Conservation (phyloP, 1,140 invertebrate species). For the Drosophila neocordata region DNA sequence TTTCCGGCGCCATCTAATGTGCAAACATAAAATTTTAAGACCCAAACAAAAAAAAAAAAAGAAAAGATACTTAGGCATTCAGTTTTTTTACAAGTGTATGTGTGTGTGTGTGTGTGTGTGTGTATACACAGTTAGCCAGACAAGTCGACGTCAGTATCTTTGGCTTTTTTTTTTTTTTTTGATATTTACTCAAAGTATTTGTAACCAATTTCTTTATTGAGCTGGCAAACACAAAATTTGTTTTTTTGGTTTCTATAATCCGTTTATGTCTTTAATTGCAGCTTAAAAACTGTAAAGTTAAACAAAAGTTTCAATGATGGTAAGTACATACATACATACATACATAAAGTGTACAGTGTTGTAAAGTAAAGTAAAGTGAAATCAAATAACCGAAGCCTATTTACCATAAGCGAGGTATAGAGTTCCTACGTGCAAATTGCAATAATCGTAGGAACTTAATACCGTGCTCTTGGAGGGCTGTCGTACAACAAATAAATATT, state of each 20-base stretch:
- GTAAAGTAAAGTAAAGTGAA: conserved; percentile 29
- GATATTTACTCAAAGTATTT: conserved; percentile 56
- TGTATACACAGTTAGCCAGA: conserved; percentile 20
- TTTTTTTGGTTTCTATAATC: conserved; percentile 51
- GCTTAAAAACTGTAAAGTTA: conserved; percentile 68
- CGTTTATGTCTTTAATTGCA: conserved; percentile 78
- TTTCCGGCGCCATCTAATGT: conserved; percentile 64
- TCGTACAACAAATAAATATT: conserved; percentile 47
- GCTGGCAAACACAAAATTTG: conserved; percentile 41
- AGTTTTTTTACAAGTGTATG: not conserved
- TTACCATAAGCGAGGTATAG: conserved; percentile 83
- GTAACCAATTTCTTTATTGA: conserved; percentile 59
- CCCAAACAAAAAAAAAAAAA: conserved; percentile 34
- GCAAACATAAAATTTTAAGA: conserved; percentile 80
- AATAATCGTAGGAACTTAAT: conserved; percentile 82
- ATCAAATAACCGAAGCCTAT: conserved; percentile 62
- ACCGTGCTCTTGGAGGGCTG: conserved; percentile 83
- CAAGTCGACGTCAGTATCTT: conserved; percentile 32
- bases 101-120: conserved; percentile 12
- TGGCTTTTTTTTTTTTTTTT: not conserved
- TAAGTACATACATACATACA: conserved; percentile 67
- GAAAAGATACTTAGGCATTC: conserved; percentile 31
- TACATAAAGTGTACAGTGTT: conserved; percentile 50
- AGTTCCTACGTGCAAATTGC: conserved; percentile 78
- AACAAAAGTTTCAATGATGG: conserved; percentile 34